Evolutionary conservation across 2,888 invertebrate genomes (phyloP), one percentile per base, ranked within the genome.

Genomic region (Pilophorus perplexus): DNA sequence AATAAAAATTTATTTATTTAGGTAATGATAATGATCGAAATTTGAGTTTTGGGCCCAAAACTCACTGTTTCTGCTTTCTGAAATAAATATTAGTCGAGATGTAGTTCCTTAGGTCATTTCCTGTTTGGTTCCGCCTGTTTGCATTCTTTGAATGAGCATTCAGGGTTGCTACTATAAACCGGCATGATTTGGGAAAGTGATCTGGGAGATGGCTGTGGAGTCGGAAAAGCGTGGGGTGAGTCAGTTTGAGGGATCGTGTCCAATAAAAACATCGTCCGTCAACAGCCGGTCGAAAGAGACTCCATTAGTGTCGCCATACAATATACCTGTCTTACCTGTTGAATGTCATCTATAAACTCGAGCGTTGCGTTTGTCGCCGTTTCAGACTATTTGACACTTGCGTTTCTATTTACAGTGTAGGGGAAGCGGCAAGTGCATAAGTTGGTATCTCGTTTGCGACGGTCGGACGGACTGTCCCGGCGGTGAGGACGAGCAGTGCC

Each of bases 381-480:
- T 20, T 14, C 18, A 10, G 12, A 48, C 12, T 22, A 23, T 44
- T 46, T 12, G 20, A 12, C 16, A 14, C n/a, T n/a, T n/a, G 14
- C 8, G 12, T 3, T 23, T 46, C 8, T 10, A 10, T 37, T n/a
- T 18, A 62, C 80, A 93, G 87, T 93, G 93, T 76, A 87, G 87
- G 27, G 88, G 88, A 60, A 87, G 87, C 59, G 93, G 93, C 1
- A 82, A 84, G 12, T 93, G 93, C 77, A 89, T 93, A 75, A 92
- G 91, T 73, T 93, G 92, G 92, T 93, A 90, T 81, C 93, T 92
- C 78, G 90, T 93, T 3, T 93, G 93, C 77, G 93, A 93, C 76
- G 88, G 89, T 8, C 84, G 89, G 71, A 83, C 85, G 70, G 91
- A 93, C 75, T 93, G 93, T 75, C 83, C 83, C 6, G 93, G 93